Evolutionary conservation across 2,888 invertebrate species (phyloP).

Genomic region (Leptothorax acervorum): DNA sequence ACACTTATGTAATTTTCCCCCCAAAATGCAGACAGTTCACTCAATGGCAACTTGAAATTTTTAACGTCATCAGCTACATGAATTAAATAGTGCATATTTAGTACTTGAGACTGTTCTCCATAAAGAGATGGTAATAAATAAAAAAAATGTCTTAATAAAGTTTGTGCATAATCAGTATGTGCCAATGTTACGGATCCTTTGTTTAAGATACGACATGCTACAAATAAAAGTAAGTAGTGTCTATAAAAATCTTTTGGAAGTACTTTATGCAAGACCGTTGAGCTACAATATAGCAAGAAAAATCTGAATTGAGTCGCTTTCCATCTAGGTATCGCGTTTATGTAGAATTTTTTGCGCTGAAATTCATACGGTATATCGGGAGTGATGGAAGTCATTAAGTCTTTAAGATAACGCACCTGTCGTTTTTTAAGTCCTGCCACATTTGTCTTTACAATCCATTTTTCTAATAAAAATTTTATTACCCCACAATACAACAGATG

Average conservation of each 20-base stretch:
- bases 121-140: conserved; percentile 1
- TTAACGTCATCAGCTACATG: background rate
- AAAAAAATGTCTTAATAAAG: conserved; percentile 3
- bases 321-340: background rate
- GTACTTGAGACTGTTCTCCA: background rate
- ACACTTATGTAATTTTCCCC: background rate
- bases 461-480: background rate
- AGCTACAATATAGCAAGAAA: background rate
- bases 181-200: background rate
- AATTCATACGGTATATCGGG: background rate
- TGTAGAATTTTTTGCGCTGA: background rate
- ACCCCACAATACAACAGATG: background rate
- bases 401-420: background rate
- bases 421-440: background rate
- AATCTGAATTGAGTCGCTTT: conserved; percentile 20
- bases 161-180: background rate
- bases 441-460: background rate
- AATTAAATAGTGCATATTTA: conserved; percentile 10
- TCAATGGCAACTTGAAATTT: background rate
- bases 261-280: background rate
- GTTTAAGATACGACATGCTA: background rate
- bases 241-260: background rate
- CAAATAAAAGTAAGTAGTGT: conserved; percentile 1
- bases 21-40: background rate
- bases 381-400: background rate